phyloP scores from a whole-genome alignment of 2,888 invertebrate genomes.

The Cheilosia vernalis region DNA sequence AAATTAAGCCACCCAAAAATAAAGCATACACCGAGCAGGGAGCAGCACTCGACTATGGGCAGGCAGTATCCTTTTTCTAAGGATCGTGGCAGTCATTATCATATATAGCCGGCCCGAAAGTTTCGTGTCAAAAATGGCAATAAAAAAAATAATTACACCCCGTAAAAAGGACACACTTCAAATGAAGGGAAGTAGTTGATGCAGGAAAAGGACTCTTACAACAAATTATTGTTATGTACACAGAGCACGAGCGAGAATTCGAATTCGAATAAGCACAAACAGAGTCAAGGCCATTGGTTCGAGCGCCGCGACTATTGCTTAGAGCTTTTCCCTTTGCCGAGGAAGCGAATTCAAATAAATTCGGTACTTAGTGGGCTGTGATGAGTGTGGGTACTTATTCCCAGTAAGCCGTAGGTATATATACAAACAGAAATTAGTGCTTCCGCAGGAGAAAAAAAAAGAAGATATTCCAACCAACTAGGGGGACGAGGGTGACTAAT shows the following conservation, averaged over 20 bases:
- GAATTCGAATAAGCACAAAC: slow-evolving; percentile 48
- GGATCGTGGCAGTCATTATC: slow-evolving; percentile 67
- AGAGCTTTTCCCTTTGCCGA: slow-evolving; percentile 29
- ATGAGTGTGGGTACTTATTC: slow-evolving; percentile 29
- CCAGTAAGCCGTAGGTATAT: not conserved
- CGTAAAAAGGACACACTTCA: slow-evolving; percentile 49
- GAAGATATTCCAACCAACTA: slow-evolving; percentile 23
- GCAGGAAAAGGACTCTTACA: slow-evolving; percentile 15
- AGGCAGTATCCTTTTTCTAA: slow-evolving; percentile 18
- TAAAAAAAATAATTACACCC: slow-evolving; percentile 67
- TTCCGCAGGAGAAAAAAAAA: slow-evolving; percentile 10
- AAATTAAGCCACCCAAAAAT: slow-evolving; percentile 55
- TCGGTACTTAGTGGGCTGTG: slow-evolving; percentile 43
- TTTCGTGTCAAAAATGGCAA: slow-evolving; percentile 63
- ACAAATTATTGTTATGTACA: slow-evolving; percentile 50
- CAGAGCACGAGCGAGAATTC: slow-evolving; percentile 24
- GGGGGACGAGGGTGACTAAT: slow-evolving; percentile 41
- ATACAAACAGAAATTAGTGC: slow-evolving; percentile 63
- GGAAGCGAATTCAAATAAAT: slow-evolving; percentile 61
- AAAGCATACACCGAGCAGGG: slow-evolving; percentile 16
- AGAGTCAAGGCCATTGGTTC: slow-evolving; percentile 41
- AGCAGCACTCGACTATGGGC: not conserved
- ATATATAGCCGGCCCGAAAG: slow-evolving; percentile 36
- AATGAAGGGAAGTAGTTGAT: slow-evolving; percentile 10
- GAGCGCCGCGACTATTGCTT: not conserved